Evolutionary conservation across 2,888 invertebrate genomes (phyloP).

Genomic region (Busseola fusca): DNA sequence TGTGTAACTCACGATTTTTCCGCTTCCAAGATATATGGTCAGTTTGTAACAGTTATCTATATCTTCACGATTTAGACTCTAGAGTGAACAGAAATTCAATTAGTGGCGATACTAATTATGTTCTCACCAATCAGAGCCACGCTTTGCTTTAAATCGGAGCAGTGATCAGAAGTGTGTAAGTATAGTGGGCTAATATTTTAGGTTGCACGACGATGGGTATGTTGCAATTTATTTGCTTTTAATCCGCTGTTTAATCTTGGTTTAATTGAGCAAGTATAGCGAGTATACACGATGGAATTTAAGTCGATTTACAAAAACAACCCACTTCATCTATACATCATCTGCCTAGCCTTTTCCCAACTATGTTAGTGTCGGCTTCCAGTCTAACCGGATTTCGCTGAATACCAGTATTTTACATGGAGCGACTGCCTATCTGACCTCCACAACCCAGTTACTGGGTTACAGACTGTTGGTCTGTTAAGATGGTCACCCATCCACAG

Average conservation of each 20-base stretch:
- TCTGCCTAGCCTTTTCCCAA: too few relatives aligned
- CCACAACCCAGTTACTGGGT: too few relatives aligned
- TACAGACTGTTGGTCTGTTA: too few relatives aligned
- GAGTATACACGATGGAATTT: too few relatives aligned
- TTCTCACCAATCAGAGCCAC: constrained; percentile 58
- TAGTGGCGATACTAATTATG: constrained; percentile 53
- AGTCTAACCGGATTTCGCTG: too few relatives aligned
- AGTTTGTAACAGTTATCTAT: constrained; percentile 49
- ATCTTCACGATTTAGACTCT: constrained; percentile 56
- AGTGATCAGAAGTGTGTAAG: constrained; percentile 13
- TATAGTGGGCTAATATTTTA: constrained; percentile 27
- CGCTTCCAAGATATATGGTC: constrained; percentile 55
- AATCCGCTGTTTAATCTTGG: background rate
- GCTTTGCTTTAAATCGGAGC: constrained; percentile 46
- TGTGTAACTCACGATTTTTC: constrained; percentile 61
- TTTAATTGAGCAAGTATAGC: background rate
- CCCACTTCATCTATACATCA: too few relatives aligned
- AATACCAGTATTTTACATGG: too few relatives aligned
- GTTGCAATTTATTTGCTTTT: constrained; percentile 6
- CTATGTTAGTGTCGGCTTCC: too few relatives aligned
- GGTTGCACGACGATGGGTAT: background rate
- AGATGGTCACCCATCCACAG: too few relatives aligned
- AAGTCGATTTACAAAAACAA: too few relatives aligned
- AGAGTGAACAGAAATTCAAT: constrained; percentile 53
- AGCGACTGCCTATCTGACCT: too few relatives aligned